Conservation (phyloP, 2,113 vertebrate genomes). For the Tringa solitaria region DNA sequence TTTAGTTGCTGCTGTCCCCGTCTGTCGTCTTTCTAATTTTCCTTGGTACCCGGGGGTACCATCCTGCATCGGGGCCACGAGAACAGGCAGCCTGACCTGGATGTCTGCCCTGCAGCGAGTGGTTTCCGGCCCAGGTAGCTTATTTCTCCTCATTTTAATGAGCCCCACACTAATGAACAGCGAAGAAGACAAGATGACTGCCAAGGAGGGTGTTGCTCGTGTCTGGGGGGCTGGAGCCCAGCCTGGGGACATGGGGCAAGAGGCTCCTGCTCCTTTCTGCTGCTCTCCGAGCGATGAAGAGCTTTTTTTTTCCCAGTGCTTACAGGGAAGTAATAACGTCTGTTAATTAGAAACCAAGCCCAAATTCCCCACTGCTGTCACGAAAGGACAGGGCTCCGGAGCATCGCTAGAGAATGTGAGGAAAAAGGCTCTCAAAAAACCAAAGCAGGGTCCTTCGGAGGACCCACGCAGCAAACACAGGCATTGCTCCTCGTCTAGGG, state of each 20-base stretch:
- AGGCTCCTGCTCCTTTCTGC: neutral
- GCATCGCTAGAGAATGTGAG: neutral
- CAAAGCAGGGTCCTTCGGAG: neutral
- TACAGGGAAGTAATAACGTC: neutral
- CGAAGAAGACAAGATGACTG: neutral
- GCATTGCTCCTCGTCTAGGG: neutral
- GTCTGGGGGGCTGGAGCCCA: neutral
- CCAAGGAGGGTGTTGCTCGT: neutral
- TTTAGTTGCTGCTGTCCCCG: neutral
- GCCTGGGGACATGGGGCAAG: accelerated
- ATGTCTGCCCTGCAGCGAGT: neutral
- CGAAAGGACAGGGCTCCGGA: neutral
- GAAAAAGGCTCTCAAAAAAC: neutral
- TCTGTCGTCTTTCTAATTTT: neutral
- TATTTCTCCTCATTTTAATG: neutral
- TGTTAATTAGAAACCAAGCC: slow-evolving; percentile 1
- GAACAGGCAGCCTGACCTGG: neutral
- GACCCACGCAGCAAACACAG: neutral
- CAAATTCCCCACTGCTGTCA: neutral
- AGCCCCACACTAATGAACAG: neutral
- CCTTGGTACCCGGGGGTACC: neutral
- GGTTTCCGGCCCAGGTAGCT: neutral
- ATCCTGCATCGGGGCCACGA: neutral
- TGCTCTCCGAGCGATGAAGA: neutral
- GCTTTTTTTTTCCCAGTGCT: neutral